phyloP scores from a whole-genome alignment of 2,888 invertebrate species.

The Aleiodes testaceus region DNA sequence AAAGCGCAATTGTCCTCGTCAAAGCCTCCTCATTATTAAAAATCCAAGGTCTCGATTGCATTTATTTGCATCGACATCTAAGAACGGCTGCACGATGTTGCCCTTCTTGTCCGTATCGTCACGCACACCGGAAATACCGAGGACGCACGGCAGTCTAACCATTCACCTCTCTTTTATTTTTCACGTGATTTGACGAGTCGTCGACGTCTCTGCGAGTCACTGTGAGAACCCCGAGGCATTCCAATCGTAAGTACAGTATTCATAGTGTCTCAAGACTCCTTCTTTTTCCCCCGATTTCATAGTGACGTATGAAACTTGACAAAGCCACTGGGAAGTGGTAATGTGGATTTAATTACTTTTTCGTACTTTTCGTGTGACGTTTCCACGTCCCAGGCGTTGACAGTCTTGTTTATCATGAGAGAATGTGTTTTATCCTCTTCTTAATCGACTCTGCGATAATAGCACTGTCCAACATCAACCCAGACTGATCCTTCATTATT shows the following conservation, averaged over 20 bases:
- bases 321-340: constrained; percentile 49
- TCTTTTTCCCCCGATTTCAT: background rate
- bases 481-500: background rate
- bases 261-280: too few species aligned
- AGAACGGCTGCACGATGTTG: constrained; percentile 53
- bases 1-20: too few species aligned
- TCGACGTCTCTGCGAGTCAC: background rate
- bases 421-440: constrained; percentile 48
- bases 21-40: constrained; percentile 7
- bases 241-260: background rate
- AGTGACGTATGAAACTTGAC: constrained; percentile 9
- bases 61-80: constrained; percentile 47
- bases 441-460: constrained; percentile 62
- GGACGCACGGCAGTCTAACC: constrained; percentile 55
- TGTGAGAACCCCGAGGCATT: constrained; percentile 15
- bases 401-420: constrained; percentile 57
- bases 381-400: constrained; percentile 57
- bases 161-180: background rate
- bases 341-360: constrained; percentile 68
- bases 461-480: constrained; percentile 61
- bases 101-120: constrained; percentile 43
- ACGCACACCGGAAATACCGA: constrained; percentile 37
- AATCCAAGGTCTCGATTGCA: constrained; percentile 34
- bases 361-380: constrained; percentile 65
- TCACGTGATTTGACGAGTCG: constrained; percentile 11